Conservation (phyloP, 2,797 vertebrate species). For the Austrolebias charrua region DNA sequence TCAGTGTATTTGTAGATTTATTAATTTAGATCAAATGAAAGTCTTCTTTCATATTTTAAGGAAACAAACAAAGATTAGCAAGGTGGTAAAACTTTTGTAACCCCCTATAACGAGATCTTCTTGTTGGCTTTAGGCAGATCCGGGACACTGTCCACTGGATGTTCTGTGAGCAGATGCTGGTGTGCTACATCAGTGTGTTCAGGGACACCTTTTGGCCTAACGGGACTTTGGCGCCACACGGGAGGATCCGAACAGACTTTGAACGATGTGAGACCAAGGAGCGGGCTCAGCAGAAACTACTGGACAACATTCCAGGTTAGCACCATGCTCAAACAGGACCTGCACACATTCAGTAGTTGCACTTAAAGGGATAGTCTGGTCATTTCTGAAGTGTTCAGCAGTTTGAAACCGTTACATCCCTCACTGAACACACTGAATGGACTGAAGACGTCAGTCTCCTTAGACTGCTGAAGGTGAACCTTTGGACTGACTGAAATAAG, state of each 20-base stretch:
- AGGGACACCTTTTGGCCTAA: slow-evolving; percentile 95
- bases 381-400: too few species aligned
- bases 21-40: too few species aligned
- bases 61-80: too few species aligned
- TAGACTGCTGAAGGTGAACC: too few species aligned
- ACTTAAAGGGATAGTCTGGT: background rate
- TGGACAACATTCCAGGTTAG: slow-evolving; percentile 97
- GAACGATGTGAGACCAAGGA: slow-evolving; percentile 91
- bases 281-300: slow-evolving; percentile 94
- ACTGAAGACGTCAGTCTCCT: too few species aligned
- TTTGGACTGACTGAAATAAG: too few species aligned
- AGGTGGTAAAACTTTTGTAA: too few species aligned
- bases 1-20: too few species aligned
- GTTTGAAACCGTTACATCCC: too few species aligned
- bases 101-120: too few species aligned
- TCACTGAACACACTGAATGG: too few species aligned
- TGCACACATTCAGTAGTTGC: background rate
- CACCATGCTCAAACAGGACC: background rate
- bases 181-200: slow-evolving; percentile 93
- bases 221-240: slow-evolving; percentile 86
- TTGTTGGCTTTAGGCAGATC: slow-evolving; percentile 84
- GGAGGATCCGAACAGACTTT: slow-evolving; percentile 77
- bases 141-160: slow-evolving; percentile 98
- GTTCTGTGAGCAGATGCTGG: slow-evolving; percentile 95
- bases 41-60: too few species aligned